Conservation (phyloP, 2,113 vertebrate genomes). For the Hippocampus abdominalis region DNA sequence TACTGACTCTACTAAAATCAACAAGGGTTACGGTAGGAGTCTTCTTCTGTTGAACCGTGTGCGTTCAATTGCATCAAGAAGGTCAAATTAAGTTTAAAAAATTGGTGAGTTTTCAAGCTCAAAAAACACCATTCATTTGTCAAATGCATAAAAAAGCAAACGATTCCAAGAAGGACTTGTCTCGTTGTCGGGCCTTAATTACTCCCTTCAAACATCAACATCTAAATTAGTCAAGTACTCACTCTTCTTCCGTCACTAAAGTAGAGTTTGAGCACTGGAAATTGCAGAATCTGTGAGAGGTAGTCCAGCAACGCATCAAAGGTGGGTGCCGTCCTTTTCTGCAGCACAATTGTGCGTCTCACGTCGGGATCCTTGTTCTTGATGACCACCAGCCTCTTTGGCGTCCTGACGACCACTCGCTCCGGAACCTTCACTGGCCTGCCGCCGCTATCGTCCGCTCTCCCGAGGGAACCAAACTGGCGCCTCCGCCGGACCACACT, state of each 20-base stretch:
- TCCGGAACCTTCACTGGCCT: constrained; percentile 50
- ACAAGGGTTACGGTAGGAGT: no score
- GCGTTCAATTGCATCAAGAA: no score
- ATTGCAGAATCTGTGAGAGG: constrained; percentile 82
- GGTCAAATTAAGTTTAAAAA: no score
- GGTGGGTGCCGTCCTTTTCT: constrained; percentile 77
- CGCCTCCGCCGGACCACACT: constrained; percentile 49
- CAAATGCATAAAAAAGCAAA: no score
- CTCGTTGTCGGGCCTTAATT: no score
- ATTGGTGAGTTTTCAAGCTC: no score
- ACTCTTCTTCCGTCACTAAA: constrained; percentile 86
- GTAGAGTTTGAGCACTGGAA: constrained; percentile 84
- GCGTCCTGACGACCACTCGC: constrained; percentile 64
- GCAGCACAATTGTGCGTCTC: constrained; percentile 73
- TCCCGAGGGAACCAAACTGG: constrained; percentile 36
- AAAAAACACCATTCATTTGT: no score
- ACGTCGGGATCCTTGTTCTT: constrained; percentile 80
- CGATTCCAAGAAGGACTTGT: no score
- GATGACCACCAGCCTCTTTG: constrained; percentile 82
- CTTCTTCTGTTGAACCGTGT: no score
- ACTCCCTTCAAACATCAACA: neutral
- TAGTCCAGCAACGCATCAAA: constrained; percentile 86
- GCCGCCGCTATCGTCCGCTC: constrained; percentile 43
- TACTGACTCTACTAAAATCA: no score
- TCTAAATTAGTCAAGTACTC: constrained; percentile 51